These are phyloP conservation scores for Orchesella cincta DNA, from an alignment of 1,140 invertebrate genomes.

Conservation along the genomic window DNA sequence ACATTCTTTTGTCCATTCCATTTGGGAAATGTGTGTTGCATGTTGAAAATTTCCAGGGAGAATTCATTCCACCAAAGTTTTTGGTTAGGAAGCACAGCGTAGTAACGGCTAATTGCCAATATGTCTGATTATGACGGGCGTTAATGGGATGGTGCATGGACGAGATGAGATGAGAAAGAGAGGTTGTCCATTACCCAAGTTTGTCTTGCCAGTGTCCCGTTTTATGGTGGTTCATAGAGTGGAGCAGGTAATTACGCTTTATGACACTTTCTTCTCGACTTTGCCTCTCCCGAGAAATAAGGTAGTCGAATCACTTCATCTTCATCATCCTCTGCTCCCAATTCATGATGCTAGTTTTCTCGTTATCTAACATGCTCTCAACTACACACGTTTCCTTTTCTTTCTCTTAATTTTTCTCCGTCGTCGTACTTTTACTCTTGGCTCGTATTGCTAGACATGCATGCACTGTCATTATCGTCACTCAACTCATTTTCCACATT, in stretches of 20 bases:
- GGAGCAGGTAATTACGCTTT: constrained; percentile 40
- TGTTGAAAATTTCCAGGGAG: neutral
- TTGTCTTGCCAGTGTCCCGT: neutral
- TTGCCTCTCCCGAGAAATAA: neutral
- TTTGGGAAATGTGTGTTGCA: neutral
- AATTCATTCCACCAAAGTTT: neutral
- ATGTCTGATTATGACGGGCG: neutral
- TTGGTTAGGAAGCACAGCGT: no score
- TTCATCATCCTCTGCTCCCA: no score
- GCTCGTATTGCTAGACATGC: no score
- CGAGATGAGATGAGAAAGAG: neutral
- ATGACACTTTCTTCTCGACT: neutral
- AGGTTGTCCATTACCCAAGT: neutral
- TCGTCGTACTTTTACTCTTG: no score
- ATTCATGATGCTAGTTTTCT: no score
- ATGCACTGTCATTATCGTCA: constrained; percentile 15
- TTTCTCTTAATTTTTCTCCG: neutral
- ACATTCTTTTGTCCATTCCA: neutral
- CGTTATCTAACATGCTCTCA: no score
- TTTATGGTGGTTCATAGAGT: constrained; percentile 10
- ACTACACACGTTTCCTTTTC: no score
- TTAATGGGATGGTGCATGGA: neutral
- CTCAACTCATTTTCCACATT: neutral
- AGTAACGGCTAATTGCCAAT: constrained; percentile 8
- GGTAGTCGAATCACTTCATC: no score